Conservation (phyloP, 2,888 invertebrate species). For the Silvanus unidentatus region DNA sequence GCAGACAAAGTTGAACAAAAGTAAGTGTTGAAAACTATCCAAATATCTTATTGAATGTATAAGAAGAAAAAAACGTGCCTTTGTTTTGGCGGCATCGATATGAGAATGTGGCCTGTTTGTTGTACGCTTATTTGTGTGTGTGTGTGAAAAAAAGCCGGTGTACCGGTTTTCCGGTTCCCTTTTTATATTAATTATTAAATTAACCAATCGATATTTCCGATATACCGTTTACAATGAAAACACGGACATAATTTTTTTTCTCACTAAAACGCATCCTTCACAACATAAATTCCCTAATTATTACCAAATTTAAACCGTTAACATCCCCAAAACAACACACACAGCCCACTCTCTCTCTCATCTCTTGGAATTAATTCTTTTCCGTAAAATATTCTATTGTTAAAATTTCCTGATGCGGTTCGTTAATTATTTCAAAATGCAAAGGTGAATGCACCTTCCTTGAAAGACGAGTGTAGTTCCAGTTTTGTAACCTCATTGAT, state of each 20-base stretch:
- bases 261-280: too few relatives aligned
- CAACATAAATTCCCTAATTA: too few relatives aligned
- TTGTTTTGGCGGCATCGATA: slow-evolving; percentile 43
- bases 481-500: slow-evolving; percentile 1
- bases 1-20: slow-evolving; percentile 59
- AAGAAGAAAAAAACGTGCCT: slow-evolving; percentile 11
- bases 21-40: slow-evolving; percentile 53
- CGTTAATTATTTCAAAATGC: slow-evolving; percentile 3
- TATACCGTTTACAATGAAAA: too few relatives aligned
- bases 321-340: too few relatives aligned
- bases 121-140: background rate
- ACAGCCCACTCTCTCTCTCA: too few relatives aligned
- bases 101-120: background rate
- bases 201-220: background rate
- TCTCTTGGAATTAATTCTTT: too few relatives aligned
- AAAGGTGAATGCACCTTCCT: slow-evolving; percentile 3
- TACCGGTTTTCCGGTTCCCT: slow-evolving; percentile 4
- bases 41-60: too few relatives aligned
- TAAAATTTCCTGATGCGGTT: slow-evolving; percentile 5
- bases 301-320: too few relatives aligned
- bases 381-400: slow-evolving; percentile 7
- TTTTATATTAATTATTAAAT: slow-evolving; percentile 4
- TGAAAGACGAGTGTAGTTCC: background rate
- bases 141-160: slow-evolving; percentile 10
- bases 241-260: too few relatives aligned